Conservation (phyloP, 2,888 invertebrate genomes). For the Lottia scabra region DNA sequence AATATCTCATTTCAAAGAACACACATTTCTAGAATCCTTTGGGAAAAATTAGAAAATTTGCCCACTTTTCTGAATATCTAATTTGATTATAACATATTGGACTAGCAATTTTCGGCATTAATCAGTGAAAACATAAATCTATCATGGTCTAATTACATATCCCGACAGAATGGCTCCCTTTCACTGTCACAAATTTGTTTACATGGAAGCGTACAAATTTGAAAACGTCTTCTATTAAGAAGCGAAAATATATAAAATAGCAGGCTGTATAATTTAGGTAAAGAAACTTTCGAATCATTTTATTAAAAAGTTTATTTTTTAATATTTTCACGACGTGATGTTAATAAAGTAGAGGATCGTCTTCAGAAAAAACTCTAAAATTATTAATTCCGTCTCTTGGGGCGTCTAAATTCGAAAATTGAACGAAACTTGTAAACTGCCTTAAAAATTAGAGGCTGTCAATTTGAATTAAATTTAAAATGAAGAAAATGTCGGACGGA, state of each 20-base stretch:
- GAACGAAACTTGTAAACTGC: slow-evolving; percentile 1
- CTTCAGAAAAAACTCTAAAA: neutral
- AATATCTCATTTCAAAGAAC: too few species aligned
- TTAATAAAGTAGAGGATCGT: neutral
- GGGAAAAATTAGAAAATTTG: too few species aligned
- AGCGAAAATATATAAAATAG: neutral
- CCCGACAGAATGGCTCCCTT: neutral
- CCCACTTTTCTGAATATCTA: neutral
- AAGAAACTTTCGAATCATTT: too few species aligned
- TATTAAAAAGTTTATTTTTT: neutral
- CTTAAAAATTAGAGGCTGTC: neutral
- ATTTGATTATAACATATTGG: neutral
- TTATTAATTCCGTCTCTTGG: neutral
- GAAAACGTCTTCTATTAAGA: neutral
- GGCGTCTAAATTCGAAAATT: neutral
- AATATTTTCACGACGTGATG: neutral
- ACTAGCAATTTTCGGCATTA: neutral
- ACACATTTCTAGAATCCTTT: too few species aligned
- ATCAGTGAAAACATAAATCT: neutral
- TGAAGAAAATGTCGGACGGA: neutral
- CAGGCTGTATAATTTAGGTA: too few species aligned
- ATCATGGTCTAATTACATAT: neutral
- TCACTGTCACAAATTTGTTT: neutral
- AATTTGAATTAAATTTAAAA: neutral
- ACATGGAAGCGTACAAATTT: neutral